Conservation (phyloP, 2,888 invertebrate species). For the Cylindroiulus punctatus region DNA sequence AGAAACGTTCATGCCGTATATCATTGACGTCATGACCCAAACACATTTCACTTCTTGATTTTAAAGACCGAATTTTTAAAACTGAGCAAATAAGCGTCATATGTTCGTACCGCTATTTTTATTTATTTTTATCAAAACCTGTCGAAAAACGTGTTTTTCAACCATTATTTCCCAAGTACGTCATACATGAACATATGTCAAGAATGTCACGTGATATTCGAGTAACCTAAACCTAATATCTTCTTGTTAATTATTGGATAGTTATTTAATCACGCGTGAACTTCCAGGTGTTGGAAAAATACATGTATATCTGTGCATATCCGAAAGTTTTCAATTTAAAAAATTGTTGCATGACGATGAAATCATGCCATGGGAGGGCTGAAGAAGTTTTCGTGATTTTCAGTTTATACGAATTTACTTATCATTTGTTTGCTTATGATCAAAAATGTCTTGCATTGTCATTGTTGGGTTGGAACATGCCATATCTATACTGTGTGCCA, state of each 20-base stretch:
- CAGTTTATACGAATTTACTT: neutral
- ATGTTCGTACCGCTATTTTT: too few species aligned
- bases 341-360: neutral
- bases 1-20: neutral
- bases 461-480: neutral
- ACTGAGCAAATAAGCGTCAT: too few species aligned
- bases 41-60: neutral
- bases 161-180: too few species aligned
- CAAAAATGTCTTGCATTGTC: neutral
- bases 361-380: neutral
- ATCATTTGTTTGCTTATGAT: neutral
- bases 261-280: neutral
- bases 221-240: neutral
- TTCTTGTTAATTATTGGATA: too few species aligned
- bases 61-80: too few species aligned
- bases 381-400: conserved; percentile 21
- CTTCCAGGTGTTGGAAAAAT: neutral
- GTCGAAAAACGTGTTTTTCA: too few species aligned
- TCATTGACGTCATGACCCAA: neutral
- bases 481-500: neutral
- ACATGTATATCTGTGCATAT: neutral
- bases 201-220: neutral
- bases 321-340: neutral
- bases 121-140: too few species aligned
- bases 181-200: too few species aligned